Evolutionary conservation across 2,113 vertebrate species (phyloP).

Genomic region (Plestiodon gilberti): DNA sequence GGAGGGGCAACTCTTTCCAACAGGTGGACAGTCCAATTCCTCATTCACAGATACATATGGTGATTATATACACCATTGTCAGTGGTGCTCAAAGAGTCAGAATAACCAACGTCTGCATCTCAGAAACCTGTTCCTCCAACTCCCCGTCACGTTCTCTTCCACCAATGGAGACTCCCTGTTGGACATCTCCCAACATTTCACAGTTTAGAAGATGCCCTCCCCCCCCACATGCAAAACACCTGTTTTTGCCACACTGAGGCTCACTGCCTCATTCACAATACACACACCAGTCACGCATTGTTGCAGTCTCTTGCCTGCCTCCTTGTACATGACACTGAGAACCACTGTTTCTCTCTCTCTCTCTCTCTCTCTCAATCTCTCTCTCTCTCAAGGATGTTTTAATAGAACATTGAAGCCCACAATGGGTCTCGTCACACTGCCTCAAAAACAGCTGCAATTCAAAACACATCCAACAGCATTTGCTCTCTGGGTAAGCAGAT

Average conservation of each 20-base stretch:
- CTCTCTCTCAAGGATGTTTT: background rate
- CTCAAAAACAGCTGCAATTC: background rate
- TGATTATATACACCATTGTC: no score
- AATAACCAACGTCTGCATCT: no score
- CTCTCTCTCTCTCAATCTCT: no score
- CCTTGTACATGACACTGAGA: no score
- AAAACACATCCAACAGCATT: background rate
- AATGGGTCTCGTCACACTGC: background rate
- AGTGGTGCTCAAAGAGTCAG: no score
- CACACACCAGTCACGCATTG: background rate
- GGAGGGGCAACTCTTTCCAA: no score
- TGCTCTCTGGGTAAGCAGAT: background rate
- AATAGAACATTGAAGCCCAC: background rate
- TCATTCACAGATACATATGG: no score
- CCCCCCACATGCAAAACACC: background rate
- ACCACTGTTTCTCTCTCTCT: no score
- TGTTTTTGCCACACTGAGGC: no score
- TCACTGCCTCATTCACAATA: background rate
- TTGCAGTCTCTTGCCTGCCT: background rate
- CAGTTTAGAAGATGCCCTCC: background rate
- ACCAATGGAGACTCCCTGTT: background rate
- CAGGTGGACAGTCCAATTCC: no score
- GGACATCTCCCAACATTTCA: background rate
- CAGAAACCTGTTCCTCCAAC: no score
- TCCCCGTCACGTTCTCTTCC: background rate